These are phyloP conservation scores for Chirona hameri DNA, from an alignment of 2,888 invertebrate genomes.

Conservation along the genomic window DNA sequence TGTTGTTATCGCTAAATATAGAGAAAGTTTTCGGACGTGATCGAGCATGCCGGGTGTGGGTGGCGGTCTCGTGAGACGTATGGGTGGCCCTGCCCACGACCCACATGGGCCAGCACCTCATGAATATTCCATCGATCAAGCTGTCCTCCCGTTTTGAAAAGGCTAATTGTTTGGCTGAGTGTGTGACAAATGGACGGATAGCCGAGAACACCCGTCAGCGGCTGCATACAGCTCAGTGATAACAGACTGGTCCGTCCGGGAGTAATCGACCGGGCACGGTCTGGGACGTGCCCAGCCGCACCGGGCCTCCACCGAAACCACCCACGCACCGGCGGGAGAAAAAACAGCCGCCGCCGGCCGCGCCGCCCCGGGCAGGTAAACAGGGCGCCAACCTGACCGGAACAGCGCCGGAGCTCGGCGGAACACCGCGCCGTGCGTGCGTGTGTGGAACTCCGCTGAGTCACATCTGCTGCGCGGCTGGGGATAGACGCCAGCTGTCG, in stretches of 20 bases:
- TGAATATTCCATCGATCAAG: constrained; percentile 23
- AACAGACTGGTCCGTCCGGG: not conserved
- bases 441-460: no score
- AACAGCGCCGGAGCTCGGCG: no score
- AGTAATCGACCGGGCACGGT: not conserved
- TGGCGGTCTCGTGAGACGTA: not conserved
- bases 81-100: not conserved
- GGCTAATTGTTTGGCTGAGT: constrained; percentile 56
- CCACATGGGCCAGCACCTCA: not conserved
- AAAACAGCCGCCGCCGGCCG: no score
- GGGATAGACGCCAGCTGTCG: no score
- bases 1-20: not conserved
- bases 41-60: not conserved
- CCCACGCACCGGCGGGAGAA: no score
- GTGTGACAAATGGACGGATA: constrained; percentile 1
- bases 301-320: not conserved
- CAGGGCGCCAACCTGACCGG: no score
- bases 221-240: not conserved
- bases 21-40: not conserved
- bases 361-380: no score
- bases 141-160: constrained; percentile 52
- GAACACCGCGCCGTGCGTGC: no score
- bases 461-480: no score
- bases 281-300: not conserved
- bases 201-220: not conserved